A percentile compares a stretch with the other conserved stretches of the same genome.
Conservation (phyloP, 2,888 invertebrate genomes). For the Serrognathus titanus region DNA sequence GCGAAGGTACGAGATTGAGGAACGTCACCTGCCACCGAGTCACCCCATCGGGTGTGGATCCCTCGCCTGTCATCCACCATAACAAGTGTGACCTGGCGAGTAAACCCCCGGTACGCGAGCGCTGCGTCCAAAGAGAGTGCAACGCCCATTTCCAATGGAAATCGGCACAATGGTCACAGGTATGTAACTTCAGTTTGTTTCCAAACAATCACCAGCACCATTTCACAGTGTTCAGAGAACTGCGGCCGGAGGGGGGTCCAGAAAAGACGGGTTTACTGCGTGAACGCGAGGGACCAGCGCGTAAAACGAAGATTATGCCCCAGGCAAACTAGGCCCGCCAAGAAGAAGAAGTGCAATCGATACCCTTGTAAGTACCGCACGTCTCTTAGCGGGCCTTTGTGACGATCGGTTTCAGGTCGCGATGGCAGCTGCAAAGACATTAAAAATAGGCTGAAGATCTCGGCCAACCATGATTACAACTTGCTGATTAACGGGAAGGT, state of each 20-base stretch:
- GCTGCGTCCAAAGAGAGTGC: conserved; percentile 56
- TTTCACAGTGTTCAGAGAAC: conserved; percentile 62
- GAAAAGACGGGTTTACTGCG: conserved; percentile 57
- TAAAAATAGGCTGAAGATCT: conserved; percentile 16
- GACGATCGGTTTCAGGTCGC: conserved; percentile 26
- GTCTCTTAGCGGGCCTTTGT: background rate
- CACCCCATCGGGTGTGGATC: conserved; percentile 52
- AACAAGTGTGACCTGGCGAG: conserved; percentile 32
- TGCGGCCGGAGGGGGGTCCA: conserved; percentile 64
- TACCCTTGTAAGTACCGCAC: conserved; percentile 48
- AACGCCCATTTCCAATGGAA: conserved; percentile 55
- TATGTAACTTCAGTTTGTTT: conserved; percentile 28
- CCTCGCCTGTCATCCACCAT: conserved; percentile 39
- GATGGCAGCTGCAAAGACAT: conserved; percentile 37
- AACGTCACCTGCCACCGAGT: conserved; percentile 59
- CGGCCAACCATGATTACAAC: conserved; percentile 63
- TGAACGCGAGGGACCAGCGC: conserved; percentile 48
- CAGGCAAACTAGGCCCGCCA: conserved; percentile 49
- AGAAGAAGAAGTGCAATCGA: conserved; percentile 58
- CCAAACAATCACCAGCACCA: background rate
- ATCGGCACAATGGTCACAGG: conserved; percentile 55
- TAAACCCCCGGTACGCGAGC: conserved; percentile 45
- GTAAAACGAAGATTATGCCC: conserved; percentile 50
- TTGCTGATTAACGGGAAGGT: conserved; percentile 61
- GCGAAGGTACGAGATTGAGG: conserved; percentile 56